Conservation (phyloP, 1,140 invertebrate species). For the Zaprionus ornatus region DNA sequence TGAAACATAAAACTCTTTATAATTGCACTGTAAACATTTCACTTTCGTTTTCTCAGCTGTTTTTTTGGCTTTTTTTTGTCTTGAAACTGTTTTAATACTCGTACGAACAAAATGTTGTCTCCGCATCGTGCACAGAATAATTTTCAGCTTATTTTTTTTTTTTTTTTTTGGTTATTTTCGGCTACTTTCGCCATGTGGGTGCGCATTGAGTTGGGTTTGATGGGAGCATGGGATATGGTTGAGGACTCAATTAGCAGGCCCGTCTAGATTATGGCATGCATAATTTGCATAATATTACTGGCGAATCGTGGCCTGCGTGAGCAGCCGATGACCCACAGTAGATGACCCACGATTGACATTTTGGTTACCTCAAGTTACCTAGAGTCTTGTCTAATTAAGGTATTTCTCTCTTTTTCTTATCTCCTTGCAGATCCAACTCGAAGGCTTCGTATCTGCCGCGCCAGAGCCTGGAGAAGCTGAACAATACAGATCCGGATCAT, state of each 20-base stretch:
- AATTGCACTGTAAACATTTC: slow-evolving; percentile 80
- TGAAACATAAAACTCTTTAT: slow-evolving; percentile 81
- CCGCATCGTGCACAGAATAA: slow-evolving; percentile 78
- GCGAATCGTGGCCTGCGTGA: slow-evolving; percentile 57
- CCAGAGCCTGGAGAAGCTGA: slow-evolving; percentile 87
- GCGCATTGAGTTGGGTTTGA: slow-evolving; percentile 17
- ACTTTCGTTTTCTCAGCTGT: slow-evolving; percentile 63
- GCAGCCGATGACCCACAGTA: slow-evolving; percentile 26
- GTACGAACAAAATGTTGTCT: slow-evolving; percentile 50
- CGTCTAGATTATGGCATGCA: slow-evolving; percentile 48
- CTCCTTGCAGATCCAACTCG: slow-evolving; percentile 89
- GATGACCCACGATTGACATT: slow-evolving; percentile 47
- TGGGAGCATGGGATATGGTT: slow-evolving; percentile 4
- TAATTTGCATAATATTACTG: slow-evolving; percentile 61
- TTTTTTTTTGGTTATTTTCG: slow-evolving; percentile 21
- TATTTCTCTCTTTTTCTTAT: not conserved
- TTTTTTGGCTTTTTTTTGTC: not conserved
- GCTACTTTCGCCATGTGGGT: slow-evolving; percentile 74
- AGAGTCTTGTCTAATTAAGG: not conserved
- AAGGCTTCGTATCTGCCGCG: slow-evolving; percentile 91
- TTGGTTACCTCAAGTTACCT: slow-evolving; percentile 1
- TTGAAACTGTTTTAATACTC: slow-evolving; percentile 60
- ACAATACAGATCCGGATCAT: slow-evolving; percentile 87
- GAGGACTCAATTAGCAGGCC: slow-evolving; percentile 70
- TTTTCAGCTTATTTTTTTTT: slow-evolving; percentile 45